phyloP scores from a whole-genome alignment of 2,113 vertebrate species.

The Plecotus auritus region DNA sequence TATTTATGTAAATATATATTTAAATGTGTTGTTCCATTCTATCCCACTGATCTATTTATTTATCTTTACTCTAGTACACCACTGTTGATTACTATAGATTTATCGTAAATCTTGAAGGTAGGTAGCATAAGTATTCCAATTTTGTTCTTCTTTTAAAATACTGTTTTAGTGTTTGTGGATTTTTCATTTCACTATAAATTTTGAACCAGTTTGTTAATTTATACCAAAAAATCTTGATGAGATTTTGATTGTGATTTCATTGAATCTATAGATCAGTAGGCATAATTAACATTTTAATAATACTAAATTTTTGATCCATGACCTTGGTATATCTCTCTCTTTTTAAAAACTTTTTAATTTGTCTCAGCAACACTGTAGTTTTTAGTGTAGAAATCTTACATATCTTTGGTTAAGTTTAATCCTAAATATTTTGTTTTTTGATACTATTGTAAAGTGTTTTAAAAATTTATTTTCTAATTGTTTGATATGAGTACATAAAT shows the following conservation, averaged over 20 bases:
- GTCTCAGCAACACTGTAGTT: not conserved
- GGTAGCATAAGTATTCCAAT: not conserved
- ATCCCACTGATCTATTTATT: not conserved
- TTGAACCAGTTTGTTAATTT: not conserved
- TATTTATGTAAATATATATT: not conserved
- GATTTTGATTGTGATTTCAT: not conserved
- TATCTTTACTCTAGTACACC: not conserved
- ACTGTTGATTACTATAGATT: not conserved
- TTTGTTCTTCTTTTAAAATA: not conserved
- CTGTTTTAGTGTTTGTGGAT: constrained; percentile 7
- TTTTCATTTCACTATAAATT: constrained; percentile 22
- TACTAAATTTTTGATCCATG: not conserved
- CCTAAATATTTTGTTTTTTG: not conserved
- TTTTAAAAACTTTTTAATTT: not conserved
- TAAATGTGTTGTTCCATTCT: not conserved
- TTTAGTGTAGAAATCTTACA: not conserved
- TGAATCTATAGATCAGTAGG: not conserved
- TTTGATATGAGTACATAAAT: not conserved
- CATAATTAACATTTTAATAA: not conserved
- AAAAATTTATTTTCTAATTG: not conserved
- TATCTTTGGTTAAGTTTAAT: constrained; percentile 12
- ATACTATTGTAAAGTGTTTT: not conserved
- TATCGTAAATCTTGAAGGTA: not conserved
- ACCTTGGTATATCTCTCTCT: not conserved
- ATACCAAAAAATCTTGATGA: not conserved